Conservation (phyloP, 2,797 vertebrate genomes). For the Macropodus opercularis region DNA sequence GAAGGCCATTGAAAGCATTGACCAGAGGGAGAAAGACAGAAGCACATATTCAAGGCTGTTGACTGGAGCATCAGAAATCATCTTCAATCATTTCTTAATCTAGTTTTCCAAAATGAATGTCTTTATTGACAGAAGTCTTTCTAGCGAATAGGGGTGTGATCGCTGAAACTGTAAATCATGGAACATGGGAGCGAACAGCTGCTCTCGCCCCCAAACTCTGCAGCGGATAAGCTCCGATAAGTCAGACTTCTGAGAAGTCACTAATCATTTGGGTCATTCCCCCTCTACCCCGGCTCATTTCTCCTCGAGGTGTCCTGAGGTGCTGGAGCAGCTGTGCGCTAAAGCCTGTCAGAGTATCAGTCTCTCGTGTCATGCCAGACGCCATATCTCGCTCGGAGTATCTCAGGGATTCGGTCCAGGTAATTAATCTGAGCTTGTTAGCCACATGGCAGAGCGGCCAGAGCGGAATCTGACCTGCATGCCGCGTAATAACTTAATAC, state of each 20-base stretch:
- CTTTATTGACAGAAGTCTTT: not conserved
- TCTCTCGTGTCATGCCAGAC: slow-evolving; percentile 61
- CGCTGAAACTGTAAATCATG: slow-evolving; percentile 17
- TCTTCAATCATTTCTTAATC: slow-evolving; percentile 2
- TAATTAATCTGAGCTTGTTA: slow-evolving; percentile 76
- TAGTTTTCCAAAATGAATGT: not conserved
- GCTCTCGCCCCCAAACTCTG: slow-evolving; percentile 3
- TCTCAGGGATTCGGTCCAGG: slow-evolving; percentile 61
- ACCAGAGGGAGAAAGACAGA: slow-evolving; percentile 19
- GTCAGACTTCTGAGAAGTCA: slow-evolving; percentile 29
- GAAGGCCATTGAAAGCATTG: slow-evolving; percentile 41
- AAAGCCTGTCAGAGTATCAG: slow-evolving; percentile 57
- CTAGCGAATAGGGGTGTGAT: not conserved
- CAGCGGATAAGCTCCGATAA: slow-evolving; percentile 31
- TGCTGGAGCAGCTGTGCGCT: slow-evolving; percentile 60
- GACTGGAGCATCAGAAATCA: slow-evolving; percentile 8
- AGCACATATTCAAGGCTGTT: slow-evolving; percentile 16
- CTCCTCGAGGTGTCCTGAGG: slow-evolving; percentile 48
- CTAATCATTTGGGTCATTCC: slow-evolving; percentile 50
- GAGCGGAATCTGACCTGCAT: slow-evolving; percentile 19
- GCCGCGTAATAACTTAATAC: slow-evolving; percentile 14
- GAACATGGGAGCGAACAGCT: slow-evolving; percentile 16
- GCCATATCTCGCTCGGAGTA: slow-evolving; percentile 57
- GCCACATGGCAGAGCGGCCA: slow-evolving; percentile 60
- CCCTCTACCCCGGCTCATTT: slow-evolving; percentile 34